Conservation (phyloP, 2,113 vertebrate genomes). For the Neodon shergylaensis region DNA sequence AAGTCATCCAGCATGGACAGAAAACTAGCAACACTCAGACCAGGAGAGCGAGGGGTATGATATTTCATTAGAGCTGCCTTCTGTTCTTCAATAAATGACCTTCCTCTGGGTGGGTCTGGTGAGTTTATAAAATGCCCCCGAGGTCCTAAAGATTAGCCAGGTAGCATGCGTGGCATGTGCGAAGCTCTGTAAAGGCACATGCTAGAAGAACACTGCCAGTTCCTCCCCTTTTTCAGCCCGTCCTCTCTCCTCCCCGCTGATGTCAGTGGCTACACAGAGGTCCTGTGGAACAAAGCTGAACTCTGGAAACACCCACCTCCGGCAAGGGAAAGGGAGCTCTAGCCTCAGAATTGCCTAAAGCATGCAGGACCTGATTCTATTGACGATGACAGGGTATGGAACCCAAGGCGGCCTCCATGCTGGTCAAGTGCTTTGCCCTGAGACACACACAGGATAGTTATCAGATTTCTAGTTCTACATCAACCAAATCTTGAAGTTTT, state of each 20-base stretch:
- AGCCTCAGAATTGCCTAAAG: not conserved
- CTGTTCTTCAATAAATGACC: not conserved
- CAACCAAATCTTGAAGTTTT: not conserved
- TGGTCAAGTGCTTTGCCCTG: not conserved
- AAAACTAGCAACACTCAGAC: not conserved
- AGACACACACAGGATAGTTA: not conserved
- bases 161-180: too few species aligned
- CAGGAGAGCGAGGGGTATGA: not conserved
- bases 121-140: not conserved
- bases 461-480: not conserved
- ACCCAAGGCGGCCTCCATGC: not conserved
- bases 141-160: not conserved
- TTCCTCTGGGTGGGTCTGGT: not conserved
- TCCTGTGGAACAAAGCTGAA: not conserved
- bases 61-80: not conserved
- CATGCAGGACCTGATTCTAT: not conserved
- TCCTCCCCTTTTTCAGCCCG: too few species aligned
- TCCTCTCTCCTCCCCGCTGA: not conserved
- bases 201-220: not conserved
- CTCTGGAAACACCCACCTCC: not conserved
- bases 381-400: not conserved
- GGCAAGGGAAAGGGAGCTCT: too few species aligned
- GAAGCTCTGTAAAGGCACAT: not conserved
- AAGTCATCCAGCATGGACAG: not conserved
- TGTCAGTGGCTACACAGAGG: not conserved